Evolutionary conservation across 1,140 invertebrate species (phyloP), one percentile per base, ranked within the genome.

Genomic region (Heterodera schachtii): DNA sequence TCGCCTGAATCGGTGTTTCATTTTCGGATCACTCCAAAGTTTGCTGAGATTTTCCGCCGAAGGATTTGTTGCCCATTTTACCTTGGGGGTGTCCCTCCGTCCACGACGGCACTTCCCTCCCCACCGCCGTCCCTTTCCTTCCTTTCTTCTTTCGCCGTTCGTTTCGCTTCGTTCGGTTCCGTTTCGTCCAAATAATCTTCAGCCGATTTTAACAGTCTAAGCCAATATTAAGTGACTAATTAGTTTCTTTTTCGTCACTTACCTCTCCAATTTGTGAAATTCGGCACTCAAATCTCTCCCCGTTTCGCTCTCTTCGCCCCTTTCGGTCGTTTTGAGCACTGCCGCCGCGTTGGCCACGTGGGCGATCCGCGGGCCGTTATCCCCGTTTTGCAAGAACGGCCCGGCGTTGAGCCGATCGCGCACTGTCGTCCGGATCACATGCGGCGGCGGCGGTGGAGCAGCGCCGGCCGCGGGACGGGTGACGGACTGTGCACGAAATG

Each of bases 191-290:
- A 69, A 70, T 78, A 78, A 44, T 78, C 77, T 47, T 78, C 76
- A 21, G 46, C 57, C 69, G 57, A 78, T 67, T 64, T 66, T n/a
- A 66, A 19, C 47, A 69, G n/a, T n/a, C 60, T 78, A 41, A 57
- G 41, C 2, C 21, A 44, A 78, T 57, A 31, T 31, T 31, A 31
- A 31, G 31, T 16, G 13, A 73, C 9, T 73, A 19, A 73, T 73
- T 73, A 11, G 16, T 16, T 3, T 73, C n/a, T 73, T 44, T 44
- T 73, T 73, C 3, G 47, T 16, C 31, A 19, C 67, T 21, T 16
- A 69, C 77, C 77, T 69, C 66, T 78, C 70, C 21, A 78, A 64
- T 78, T 78, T 78, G 70, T 78, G n/a, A 46, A 78, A 78, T 69
- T 70, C 77, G 47, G 46, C 52, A 64, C 52, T 66, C 70, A 78